Conservation (phyloP, 2,797 vertebrate species). For the Cirrhinus mrigala region DNA sequence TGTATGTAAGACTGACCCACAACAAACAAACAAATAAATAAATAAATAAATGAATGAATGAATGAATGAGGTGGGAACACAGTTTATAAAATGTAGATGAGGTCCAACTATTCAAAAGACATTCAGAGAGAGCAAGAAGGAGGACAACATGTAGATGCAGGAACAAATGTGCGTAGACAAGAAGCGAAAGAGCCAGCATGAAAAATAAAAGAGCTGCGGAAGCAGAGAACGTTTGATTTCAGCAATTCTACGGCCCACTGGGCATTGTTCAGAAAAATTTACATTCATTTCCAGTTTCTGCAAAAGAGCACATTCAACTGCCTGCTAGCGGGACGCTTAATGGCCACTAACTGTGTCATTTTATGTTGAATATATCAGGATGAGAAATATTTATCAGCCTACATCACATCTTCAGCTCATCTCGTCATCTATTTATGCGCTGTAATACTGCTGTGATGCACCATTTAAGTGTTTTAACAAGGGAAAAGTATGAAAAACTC, state of each 20-base stretch:
- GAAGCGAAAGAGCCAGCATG: neutral
- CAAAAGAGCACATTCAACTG: conserved; percentile 32
- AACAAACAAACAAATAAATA: too few species aligned
- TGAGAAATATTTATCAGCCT: conserved; percentile 24
- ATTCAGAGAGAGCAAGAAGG: neutral
- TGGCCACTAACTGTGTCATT: conserved; percentile 31
- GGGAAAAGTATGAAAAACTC: neutral
- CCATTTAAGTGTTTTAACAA: conserved; percentile 5
- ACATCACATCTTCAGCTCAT: conserved; percentile 19
- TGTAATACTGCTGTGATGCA: neutral
- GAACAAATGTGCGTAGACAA: neutral
- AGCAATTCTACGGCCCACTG: conserved; percentile 29
- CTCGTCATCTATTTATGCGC: conserved; percentile 21
- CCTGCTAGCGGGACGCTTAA: conserved; percentile 30
- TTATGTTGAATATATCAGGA: conserved; percentile 23
- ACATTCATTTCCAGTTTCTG: conserved; percentile 11
- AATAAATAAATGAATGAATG: too few species aligned
- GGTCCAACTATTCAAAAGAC: neutral
- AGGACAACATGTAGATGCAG: neutral
- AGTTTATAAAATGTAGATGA: neutral
- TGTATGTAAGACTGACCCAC: too few species aligned
- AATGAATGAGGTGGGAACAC: too few species aligned
- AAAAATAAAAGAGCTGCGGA: conserved; percentile 16
- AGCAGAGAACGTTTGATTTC: conserved; percentile 6
- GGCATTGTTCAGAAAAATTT: conserved; percentile 40